Conservation (phyloP, 2,113 vertebrate species). For the Rattus rattus region DNA sequence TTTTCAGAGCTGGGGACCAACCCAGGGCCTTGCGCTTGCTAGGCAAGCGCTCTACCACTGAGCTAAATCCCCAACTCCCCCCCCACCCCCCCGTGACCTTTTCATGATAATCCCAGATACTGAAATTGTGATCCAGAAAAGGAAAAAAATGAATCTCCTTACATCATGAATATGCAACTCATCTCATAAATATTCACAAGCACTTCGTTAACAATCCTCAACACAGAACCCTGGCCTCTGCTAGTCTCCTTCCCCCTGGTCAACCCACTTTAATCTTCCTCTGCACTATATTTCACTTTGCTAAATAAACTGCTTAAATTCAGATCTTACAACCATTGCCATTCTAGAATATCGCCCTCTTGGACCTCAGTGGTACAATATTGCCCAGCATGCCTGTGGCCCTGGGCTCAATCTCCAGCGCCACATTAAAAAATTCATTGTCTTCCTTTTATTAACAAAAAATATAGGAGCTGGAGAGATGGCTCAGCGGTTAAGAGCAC, state of each 20-base stretch:
- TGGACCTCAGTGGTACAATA: background rate
- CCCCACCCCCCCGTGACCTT: background rate
- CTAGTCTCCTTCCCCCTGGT: background rate
- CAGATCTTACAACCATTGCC: background rate
- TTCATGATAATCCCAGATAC: background rate
- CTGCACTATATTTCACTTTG: background rate
- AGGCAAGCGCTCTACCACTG: too few species aligned
- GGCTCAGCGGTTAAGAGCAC: too few species aligned
- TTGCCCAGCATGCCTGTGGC: background rate
- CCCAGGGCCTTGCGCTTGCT: too few species aligned
- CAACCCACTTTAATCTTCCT: background rate
- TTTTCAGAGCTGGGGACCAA: too few species aligned
- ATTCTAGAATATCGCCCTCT: background rate
- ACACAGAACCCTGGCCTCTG: background rate
- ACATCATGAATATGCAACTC: background rate
- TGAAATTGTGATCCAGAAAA: background rate
- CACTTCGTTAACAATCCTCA: background rate
- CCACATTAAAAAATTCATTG: background rate
- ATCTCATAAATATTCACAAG: background rate
- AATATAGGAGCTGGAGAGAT: background rate
- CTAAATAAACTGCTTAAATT: background rate
- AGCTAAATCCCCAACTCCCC: too few species aligned
- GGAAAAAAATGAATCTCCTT: background rate
- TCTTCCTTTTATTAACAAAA: background rate
- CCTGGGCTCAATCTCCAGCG: background rate